Evolutionary conservation across 2,797 vertebrate species (phyloP), one percentile per base, ranked within the genome.

Genomic region (Gymnopithys bicolor): DNA sequence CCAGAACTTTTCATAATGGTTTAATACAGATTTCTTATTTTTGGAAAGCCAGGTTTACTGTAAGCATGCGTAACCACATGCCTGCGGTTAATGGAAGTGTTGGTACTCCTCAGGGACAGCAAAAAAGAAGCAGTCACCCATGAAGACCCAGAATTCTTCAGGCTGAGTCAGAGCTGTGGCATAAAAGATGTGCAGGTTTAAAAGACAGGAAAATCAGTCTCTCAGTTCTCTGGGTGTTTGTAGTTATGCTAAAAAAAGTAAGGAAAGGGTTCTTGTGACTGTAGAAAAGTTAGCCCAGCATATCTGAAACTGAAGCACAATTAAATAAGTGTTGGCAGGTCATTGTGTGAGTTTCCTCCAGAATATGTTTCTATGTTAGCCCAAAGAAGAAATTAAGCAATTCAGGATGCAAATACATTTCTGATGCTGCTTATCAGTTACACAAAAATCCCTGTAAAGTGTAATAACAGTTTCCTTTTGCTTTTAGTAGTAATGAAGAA

Each of bases 111-210:
- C 46, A 51, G 56, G 68, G 49, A 66, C 6, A 69, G 79, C 33
- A 89, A 63, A 94, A 95, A 93, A 92, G 77, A 71, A 66, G 63
- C 81, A 92, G 64, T 94, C 84, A 95, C 74, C 93, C 88, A 32
- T 79, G 53, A 96, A 81, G 81, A 83, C 81, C 37, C 1, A 10
- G 52, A 78, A 89, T 95, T 97, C 77, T 90, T 94, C 52, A 78
- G 87, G n/a, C 83, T 92, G 85, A 67, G 87, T 96, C 73, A 96
- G 55, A 68, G 56, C 24, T 39, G 28, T 48, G 62, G 39, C n/a
- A 84, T 53, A 89, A 94, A 94, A 95, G 63, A 92, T 1, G 3
- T 48, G 30, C 63, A 75, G 63, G 22, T 59, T 86, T 93, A 79
- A 91, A 89, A 93, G 23, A 70, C 35, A 51, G 13, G 25, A 60